These are phyloP conservation scores for Maniola jurtina DNA, from an alignment of 1,140 invertebrate genomes.

Conservation along the genomic window DNA sequence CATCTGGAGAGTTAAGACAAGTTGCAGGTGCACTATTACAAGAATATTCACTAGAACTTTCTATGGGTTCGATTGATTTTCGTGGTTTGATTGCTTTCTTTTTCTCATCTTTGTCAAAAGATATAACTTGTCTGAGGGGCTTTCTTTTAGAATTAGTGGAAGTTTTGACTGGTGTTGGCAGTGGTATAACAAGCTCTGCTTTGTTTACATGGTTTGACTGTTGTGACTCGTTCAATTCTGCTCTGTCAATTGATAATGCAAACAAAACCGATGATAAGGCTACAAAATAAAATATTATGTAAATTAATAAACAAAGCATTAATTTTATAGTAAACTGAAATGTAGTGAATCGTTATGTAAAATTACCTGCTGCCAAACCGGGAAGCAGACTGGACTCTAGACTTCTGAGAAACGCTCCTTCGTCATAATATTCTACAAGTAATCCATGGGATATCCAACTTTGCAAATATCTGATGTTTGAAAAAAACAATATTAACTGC, in stretches of 20 bases:
- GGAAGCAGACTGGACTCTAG: constrained; percentile 88
- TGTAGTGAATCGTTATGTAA: background rate
- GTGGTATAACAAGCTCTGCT: constrained; percentile 80
- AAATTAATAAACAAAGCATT: constrained; percentile 1
- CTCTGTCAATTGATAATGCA: constrained; percentile 93
- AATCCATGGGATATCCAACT: constrained; percentile 85
- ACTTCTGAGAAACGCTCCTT: constrained; percentile 89
- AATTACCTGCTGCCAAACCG: constrained; percentile 88
- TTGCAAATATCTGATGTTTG: constrained; percentile 81
- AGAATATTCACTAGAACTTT: constrained; percentile 39
- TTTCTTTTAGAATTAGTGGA: constrained; percentile 65
- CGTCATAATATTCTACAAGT: constrained; percentile 88
- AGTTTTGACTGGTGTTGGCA: constrained; percentile 65
- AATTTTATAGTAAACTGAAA: background rate
- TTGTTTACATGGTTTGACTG: constrained; percentile 65
- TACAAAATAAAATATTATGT: constrained; percentile 49
- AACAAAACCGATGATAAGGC: constrained; percentile 92
- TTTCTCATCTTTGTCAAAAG: constrained; percentile 74
- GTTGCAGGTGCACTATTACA: constrained; percentile 82
- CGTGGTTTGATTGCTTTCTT: constrained; percentile 45
- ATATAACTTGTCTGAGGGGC: constrained; percentile 73
- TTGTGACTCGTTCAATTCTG: constrained; percentile 85
- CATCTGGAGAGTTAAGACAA: constrained; percentile 81
- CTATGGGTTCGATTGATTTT: constrained; percentile 42
- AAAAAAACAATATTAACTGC: constrained; percentile 5